Percentiles rank a stretch among this genome's conserved stretches.
These are phyloP conservation scores for Acronicta psi DNA, from an alignment of 2,888 invertebrate genomes.

Conservation along the genomic window DNA sequence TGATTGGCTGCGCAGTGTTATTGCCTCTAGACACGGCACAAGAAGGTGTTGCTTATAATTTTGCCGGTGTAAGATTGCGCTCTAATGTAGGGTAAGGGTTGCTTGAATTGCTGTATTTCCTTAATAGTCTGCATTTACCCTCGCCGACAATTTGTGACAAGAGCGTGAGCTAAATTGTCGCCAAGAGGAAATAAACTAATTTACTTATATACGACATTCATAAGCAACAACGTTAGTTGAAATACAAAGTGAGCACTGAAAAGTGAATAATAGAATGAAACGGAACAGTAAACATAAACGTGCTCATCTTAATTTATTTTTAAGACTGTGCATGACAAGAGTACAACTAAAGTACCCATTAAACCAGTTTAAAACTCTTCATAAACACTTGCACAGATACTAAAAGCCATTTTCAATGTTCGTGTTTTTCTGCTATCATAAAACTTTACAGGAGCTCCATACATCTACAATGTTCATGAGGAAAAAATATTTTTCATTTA, in stretches of 20 bases:
- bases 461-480: slow-evolving; percentile 47
- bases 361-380: slow-evolving; percentile 33
- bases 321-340: slow-evolving; percentile 40
- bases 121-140: slow-evolving; percentile 89
- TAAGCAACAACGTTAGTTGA: slow-evolving; percentile 74
- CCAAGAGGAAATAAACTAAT: slow-evolving; percentile 88
- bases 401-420: slow-evolving; percentile 26
- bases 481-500: slow-evolving; percentile 65
- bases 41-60: slow-evolving; percentile 88
- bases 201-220: slow-evolving; percentile 84
- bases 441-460: slow-evolving; percentile 33
- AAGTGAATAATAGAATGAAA: slow-evolving; percentile 60
- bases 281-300: slow-evolving; percentile 46
- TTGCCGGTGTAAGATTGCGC: slow-evolving; percentile 85
- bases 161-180: slow-evolving; percentile 88
- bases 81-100: slow-evolving; percentile 87
- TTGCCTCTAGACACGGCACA: slow-evolving; percentile 82
- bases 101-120: slow-evolving; percentile 88
- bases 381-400: slow-evolving; percentile 26
- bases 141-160: slow-evolving; percentile 88
- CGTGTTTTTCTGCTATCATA: slow-evolving; percentile 40
- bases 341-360: slow-evolving; percentile 18
- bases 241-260: slow-evolving; percentile 70
- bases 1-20: slow-evolving; percentile 71
- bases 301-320: slow-evolving; percentile 52